These are phyloP conservation scores for Rissa tridactyla DNA, from an alignment of 2,113 vertebrate genomes.

Conservation along the genomic window DNA sequence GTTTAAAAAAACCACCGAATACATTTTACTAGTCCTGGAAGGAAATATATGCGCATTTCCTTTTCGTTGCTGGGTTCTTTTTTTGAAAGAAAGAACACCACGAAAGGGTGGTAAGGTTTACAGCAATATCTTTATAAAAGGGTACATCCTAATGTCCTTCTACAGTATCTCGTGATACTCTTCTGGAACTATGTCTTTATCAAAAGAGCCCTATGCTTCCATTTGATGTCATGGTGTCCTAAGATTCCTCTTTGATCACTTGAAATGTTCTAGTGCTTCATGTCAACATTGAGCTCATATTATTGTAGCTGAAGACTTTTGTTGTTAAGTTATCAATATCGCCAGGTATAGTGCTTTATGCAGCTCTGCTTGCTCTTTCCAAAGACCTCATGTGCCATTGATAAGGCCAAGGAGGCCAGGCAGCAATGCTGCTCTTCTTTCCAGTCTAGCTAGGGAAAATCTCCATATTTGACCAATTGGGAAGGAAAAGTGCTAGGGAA, in stretches of 20 bases:
- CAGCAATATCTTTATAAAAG: neutral
- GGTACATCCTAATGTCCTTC: neutral
- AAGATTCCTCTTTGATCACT: neutral
- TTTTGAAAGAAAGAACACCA: neutral
- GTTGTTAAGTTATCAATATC: no score
- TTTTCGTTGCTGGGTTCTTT: neutral
- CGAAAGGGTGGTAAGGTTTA: neutral
- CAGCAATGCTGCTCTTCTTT: neutral
- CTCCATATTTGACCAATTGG: accelerated
- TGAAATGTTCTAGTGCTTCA: neutral
- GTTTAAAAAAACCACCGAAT: accelerated
- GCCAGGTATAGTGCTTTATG: neutral
- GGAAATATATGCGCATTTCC: neutral
- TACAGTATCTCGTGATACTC: accelerated
- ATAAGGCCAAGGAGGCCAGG: neutral
- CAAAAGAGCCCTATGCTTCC: neutral
- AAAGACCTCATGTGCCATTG: no score
- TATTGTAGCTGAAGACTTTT: neutral
- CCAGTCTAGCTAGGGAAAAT: neutral
- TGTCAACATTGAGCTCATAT: neutral
- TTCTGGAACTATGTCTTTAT: neutral
- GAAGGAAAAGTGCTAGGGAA: neutral
- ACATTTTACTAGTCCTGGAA: neutral
- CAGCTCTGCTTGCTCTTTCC: neutral
- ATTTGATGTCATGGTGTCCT: neutral